Evolutionary conservation across 1,140 invertebrate species (phyloP).

Genomic region (Idris sp.): DNA sequence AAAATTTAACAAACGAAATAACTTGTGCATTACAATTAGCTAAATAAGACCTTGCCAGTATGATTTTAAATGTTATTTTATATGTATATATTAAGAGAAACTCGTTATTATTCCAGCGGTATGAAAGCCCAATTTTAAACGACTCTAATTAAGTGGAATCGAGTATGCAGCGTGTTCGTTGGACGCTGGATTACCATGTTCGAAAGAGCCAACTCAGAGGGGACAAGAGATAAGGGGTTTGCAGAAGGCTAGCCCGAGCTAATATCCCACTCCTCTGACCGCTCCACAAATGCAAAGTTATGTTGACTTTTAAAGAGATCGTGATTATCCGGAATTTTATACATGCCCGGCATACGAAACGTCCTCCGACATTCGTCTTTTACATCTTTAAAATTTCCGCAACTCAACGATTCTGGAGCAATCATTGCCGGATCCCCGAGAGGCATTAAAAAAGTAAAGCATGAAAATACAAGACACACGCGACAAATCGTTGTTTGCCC

Average conservation of each 20-base stretch:
- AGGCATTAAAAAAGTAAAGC: no score
- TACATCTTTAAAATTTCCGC: constrained; percentile 41
- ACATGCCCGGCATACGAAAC: constrained; percentile 40
- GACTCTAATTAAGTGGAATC: constrained; percentile 74
- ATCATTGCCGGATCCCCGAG: no score
- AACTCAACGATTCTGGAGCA: no score
- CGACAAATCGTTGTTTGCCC: no score
- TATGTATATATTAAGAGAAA: constrained; percentile 20
- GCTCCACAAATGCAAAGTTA: constrained; percentile 55
- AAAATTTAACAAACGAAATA: no score
- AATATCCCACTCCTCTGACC: constrained; percentile 36
- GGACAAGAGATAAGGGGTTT: constrained; percentile 44
- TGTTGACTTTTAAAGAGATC: constrained; percentile 60
- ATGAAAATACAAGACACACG: no score
- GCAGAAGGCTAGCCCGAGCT: constrained; percentile 40
- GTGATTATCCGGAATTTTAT: constrained; percentile 60
- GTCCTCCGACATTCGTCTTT: constrained; percentile 28
- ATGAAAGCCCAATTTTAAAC: constrained; percentile 65
- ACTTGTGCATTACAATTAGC: no score
- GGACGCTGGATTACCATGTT: constrained; percentile 66
- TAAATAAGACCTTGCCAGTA: no score
- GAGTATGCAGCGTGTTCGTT: constrained; percentile 67
- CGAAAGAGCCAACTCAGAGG: constrained; percentile 17
- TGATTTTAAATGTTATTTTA: constrained; percentile 11
- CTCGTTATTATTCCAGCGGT: constrained; percentile 68